Evolutionary conservation across 2,888 invertebrate species (phyloP).

Genomic region (Ashinkailepas kermadecensis): DNA sequence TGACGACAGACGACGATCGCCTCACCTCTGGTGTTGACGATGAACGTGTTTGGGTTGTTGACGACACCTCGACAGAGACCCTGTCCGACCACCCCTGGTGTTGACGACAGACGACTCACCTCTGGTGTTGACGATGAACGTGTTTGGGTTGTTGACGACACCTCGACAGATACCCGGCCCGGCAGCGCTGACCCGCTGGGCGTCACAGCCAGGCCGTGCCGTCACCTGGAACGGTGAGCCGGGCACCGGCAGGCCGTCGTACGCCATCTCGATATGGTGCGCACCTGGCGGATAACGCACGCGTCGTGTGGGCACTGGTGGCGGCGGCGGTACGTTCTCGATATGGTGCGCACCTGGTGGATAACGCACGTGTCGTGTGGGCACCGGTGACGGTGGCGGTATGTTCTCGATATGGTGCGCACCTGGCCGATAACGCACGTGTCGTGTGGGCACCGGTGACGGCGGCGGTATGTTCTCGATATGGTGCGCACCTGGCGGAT

Average conservation of each 20-base stretch:
- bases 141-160: constrained; percentile 57
- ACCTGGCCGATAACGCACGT: not conserved
- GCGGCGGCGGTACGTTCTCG: not conserved
- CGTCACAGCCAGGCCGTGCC: constrained; percentile 65
- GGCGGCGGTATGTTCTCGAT: not conserved
- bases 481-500: not conserved
- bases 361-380: too few relatives aligned
- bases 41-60: too few relatives aligned
- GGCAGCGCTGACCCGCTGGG: constrained; percentile 69
- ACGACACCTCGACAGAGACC: constrained; percentile 71
- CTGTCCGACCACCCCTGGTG: too few relatives aligned
- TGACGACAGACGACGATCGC: too few relatives aligned
- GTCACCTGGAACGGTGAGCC: constrained; percentile 73
- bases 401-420: not conserved
- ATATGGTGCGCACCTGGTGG: not conserved
- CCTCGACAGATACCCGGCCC: constrained; percentile 72
- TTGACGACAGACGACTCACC: constrained; percentile 40
- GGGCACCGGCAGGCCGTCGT: constrained; percentile 68
- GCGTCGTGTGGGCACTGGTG: too few relatives aligned
- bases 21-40: too few relatives aligned
- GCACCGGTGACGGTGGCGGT: too few relatives aligned
- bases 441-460: too few relatives aligned
- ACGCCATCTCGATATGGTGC: not conserved
- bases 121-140: constrained; percentile 73
- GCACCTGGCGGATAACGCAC: not conserved